Percentiles rank a stretch among this genome's conserved stretches.
Evolutionary conservation across 1,140 invertebrate genomes (phyloP).

Genomic region (Heterodera schachtii): DNA sequence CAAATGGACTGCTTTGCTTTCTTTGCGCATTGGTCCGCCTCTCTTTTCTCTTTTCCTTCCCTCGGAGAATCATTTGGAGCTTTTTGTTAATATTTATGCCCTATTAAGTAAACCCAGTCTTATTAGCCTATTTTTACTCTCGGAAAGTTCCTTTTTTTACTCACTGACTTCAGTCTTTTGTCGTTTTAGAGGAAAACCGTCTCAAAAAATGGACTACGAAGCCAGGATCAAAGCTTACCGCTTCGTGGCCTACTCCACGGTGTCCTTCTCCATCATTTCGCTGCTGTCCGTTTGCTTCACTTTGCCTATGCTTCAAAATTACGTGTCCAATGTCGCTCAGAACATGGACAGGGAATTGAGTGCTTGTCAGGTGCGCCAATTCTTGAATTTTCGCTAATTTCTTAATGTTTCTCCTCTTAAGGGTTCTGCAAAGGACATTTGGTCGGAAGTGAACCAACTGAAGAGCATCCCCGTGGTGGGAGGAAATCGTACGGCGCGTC

Average conservation of each 20-base stretch:
- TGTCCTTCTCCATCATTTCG: slow-evolving; percentile 54
- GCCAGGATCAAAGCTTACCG: slow-evolving; percentile 56
- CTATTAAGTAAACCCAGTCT: background rate
- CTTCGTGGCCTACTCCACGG: slow-evolving; percentile 54
- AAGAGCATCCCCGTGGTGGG: slow-evolving; percentile 57
- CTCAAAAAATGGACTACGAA: slow-evolving; percentile 43
- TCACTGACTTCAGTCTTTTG: too few species aligned
- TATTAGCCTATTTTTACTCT: background rate
- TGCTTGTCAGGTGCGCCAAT: slow-evolving; percentile 53
- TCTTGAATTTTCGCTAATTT: background rate
- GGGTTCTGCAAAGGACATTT: slow-evolving; percentile 65
- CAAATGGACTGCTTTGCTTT: background rate
- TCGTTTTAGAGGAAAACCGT: too few species aligned
- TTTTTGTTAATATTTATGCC: background rate
- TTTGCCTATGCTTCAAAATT: slow-evolving; percentile 61
- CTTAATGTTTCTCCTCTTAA: slow-evolving; percentile 11
- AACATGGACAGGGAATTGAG: slow-evolving; percentile 60
- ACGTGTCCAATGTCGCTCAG: slow-evolving; percentile 57
- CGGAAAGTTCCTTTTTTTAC: too few species aligned
- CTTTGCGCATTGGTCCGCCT: background rate
- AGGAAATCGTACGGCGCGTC: slow-evolving; percentile 59
- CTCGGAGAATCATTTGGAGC: background rate
- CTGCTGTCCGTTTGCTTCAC: slow-evolving; percentile 58
- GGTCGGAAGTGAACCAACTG: slow-evolving; percentile 61
- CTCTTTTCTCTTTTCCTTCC: background rate